Percentiles rank a stretch among this genome's conserved stretches.
These are phyloP conservation scores for Petrocephalus zakoni DNA, from an alignment of 2,113 vertebrate genomes.

Conservation along the genomic window DNA sequence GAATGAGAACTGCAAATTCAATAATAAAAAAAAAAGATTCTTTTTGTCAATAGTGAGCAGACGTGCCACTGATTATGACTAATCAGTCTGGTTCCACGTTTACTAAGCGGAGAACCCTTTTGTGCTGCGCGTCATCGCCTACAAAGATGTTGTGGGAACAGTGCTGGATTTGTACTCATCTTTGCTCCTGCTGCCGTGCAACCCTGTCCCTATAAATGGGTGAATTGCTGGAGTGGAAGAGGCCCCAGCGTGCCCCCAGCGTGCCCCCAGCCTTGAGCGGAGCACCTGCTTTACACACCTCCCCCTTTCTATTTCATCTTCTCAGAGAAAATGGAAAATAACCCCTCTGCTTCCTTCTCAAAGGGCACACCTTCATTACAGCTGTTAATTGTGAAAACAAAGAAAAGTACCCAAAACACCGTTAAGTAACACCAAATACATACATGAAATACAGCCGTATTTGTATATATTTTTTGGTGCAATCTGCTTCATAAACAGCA, in stretches of 20 bases:
- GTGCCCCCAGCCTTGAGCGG: slow-evolving; percentile 21
- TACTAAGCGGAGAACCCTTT: not conserved
- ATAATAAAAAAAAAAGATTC: not conserved
- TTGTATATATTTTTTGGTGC: not conserved
- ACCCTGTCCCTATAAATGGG: slow-evolving; percentile 60
- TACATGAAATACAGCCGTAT: no score
- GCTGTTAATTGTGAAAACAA: not conserved
- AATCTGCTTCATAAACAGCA: not conserved
- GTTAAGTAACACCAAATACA: not conserved
- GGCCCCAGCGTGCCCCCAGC: slow-evolving; percentile 31
- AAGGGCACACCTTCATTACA: not conserved
- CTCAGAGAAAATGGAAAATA: not conserved
- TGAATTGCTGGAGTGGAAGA: slow-evolving; percentile 47
- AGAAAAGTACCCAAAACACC: not conserved
- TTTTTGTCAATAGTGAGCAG: not conserved
- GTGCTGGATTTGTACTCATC: no score
- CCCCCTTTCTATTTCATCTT: slow-evolving; percentile 26
- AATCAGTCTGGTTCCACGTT: not conserved
- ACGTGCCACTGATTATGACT: not conserved
- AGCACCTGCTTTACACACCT: slow-evolving; percentile 27
- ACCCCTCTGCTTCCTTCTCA: not conserved
- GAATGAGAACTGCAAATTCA: not conserved
- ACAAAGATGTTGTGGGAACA: not conserved
- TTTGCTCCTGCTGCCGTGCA: no score
- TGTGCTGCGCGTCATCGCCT: not conserved